Evolutionary conservation across 1,140 invertebrate species (phyloP).

Genomic region (Hylaeus anthracinus): DNA sequence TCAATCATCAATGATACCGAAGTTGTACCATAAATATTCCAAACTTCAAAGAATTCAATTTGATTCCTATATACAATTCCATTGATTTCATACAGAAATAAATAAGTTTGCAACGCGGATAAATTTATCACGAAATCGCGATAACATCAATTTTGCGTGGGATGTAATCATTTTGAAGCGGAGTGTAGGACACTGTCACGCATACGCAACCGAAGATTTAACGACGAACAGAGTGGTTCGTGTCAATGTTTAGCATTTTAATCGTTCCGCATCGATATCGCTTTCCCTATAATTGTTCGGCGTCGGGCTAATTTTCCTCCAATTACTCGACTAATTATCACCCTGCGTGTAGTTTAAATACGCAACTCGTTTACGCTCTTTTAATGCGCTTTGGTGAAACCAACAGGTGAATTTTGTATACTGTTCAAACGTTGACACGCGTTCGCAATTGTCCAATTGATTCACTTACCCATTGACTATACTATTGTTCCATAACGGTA

Average conservation of each 20-base stretch:
- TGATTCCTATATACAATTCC: too few species aligned
- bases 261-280: constrained; percentile 26
- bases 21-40: too few species aligned
- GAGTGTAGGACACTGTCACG: too few species aligned
- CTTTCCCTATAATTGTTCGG: background rate
- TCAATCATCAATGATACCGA: too few species aligned
- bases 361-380: background rate
- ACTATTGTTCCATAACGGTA: too few species aligned
- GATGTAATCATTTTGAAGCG: too few species aligned
- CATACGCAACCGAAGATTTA: background rate
- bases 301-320: constrained; percentile 36
- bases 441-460: background rate
- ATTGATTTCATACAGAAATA: too few species aligned
- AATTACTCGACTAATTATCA: constrained; percentile 18
- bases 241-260: constrained; percentile 48
- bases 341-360: background rate
- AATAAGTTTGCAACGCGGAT: too few species aligned
- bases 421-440: background rate
- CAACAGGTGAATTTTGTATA: constrained; percentile 33
- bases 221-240: background rate
- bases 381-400: background rate
- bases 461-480: background rate
- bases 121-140: too few species aligned
- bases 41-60: too few species aligned
- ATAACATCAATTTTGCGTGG: too few species aligned